Evolutionary conservation across 2,113 vertebrate species (phyloP).

Genomic region (Salvator merianae): DNA sequence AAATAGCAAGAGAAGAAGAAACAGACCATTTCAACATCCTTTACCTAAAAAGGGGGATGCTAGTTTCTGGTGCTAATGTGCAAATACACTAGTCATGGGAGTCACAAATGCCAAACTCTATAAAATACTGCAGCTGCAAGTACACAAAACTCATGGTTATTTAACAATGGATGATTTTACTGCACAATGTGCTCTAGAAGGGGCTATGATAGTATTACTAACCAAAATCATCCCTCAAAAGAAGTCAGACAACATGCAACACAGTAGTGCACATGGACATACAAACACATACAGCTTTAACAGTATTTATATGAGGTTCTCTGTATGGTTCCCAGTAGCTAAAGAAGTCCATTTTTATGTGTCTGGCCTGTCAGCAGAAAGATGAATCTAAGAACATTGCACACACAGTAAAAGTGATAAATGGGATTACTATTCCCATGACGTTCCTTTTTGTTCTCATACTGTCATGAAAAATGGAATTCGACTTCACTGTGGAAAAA

Average conservation of each 20-base stretch:
- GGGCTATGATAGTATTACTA: too few relatives aligned
- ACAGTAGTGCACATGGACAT: too few relatives aligned
- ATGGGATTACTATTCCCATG: not conserved
- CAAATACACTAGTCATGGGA: too few relatives aligned
- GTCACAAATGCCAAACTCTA: too few relatives aligned
- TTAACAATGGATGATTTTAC: too few relatives aligned
- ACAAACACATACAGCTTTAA: slow-evolving; percentile 14
- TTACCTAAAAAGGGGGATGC: too few relatives aligned
- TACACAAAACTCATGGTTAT: too few relatives aligned
- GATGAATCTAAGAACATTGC: not conserved
- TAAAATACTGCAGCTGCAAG: too few relatives aligned
- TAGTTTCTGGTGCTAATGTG: too few relatives aligned
- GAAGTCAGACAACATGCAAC: slow-evolving; percentile 50
- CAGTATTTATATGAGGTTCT: slow-evolving; percentile 34
- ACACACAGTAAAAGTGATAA: not conserved
- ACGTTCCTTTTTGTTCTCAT: not conserved
- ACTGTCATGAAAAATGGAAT: not conserved
- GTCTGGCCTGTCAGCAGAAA: slow-evolving; percentile 35
- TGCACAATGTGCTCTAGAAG: too few relatives aligned
- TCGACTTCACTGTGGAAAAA: slow-evolving; percentile 10
- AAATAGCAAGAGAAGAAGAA: too few relatives aligned
- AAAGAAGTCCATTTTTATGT: not conserved
- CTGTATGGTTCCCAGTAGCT: slow-evolving; percentile 18
- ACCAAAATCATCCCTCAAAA: not conserved
- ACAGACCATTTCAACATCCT: too few relatives aligned